phyloP scores from a whole-genome alignment of 2,797 vertebrate species.

The Leucoraja ocellata region DNA sequence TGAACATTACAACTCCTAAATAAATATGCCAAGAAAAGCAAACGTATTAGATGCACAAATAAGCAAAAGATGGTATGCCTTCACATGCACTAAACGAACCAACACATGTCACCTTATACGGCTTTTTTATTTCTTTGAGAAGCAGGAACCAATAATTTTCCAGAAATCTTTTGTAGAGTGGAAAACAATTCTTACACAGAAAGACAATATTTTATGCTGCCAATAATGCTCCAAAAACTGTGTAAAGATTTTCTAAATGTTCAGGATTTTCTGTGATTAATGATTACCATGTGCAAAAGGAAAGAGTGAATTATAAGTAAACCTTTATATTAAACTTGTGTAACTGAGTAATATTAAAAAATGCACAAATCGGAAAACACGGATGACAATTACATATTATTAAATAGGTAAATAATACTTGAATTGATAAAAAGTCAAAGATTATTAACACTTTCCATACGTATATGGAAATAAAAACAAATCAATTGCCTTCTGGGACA shows the following conservation, averaged over 20 bases:
- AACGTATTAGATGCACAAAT: background rate
- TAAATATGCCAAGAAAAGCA: background rate
- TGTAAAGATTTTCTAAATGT: background rate
- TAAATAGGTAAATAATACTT: background rate
- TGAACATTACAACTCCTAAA: background rate
- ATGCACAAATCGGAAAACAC: background rate
- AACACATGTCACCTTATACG: conserved; percentile 17
- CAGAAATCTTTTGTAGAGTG: background rate
- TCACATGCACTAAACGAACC: background rate
- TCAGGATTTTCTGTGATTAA: too few relatives aligned
- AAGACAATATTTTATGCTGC: background rate
- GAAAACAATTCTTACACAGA: background rate
- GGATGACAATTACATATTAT: background rate
- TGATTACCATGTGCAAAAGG: background rate
- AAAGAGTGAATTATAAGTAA: background rate
- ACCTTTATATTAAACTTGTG: background rate
- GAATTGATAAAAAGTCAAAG: background rate
- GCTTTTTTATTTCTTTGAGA: background rate
- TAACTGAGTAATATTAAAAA: background rate
- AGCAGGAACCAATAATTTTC: background rate
- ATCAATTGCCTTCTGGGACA: background rate
- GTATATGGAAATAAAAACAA: background rate
- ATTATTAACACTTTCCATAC: background rate
- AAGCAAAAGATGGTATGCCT: background rate
- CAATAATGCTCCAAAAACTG: background rate